These are phyloP conservation scores for Euwallacea similis DNA, from an alignment of 1,140 invertebrate species.

Conservation along the genomic window DNA sequence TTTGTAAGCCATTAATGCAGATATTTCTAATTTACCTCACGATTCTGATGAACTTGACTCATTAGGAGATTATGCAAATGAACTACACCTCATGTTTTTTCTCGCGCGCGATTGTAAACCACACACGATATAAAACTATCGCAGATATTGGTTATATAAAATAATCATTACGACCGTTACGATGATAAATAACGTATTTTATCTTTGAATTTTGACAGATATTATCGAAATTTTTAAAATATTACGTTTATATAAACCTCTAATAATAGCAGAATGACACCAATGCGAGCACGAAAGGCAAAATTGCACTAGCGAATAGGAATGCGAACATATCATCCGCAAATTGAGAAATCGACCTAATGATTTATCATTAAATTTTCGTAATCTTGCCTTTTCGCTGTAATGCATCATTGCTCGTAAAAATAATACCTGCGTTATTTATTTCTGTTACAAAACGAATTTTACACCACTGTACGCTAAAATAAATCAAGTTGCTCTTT, in stretches of 20 bases:
- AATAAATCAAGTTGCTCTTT: slow-evolving; percentile 38
- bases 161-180: not conserved
- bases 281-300: no score
- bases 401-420: slow-evolving; percentile 19
- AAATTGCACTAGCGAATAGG: no score
- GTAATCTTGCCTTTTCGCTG: slow-evolving; percentile 17
- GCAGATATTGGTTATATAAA: not conserved
- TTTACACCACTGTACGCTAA: slow-evolving; percentile 29
- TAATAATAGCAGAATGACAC: no score
- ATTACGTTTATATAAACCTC: no score
- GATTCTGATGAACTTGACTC: slow-evolving; percentile 30
- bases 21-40: slow-evolving; percentile 27
- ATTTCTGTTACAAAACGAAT: slow-evolving; percentile 37
- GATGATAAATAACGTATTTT: not conserved
- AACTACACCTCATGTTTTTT: slow-evolving; percentile 3
- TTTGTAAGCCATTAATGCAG: slow-evolving; percentile 31
- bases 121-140: not conserved
- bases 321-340: slow-evolving; percentile 27
- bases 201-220: not conserved
- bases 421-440: slow-evolving; percentile 34
- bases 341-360: slow-evolving; percentile 31
- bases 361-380: slow-evolving; percentile 32
- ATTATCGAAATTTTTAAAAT: slow-evolving; percentile 11
- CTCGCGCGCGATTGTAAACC: not conserved
- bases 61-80: slow-evolving; percentile 26